Conservation (phyloP, 1,140 invertebrate genomes). For the Drosophila ercepeae region DNA sequence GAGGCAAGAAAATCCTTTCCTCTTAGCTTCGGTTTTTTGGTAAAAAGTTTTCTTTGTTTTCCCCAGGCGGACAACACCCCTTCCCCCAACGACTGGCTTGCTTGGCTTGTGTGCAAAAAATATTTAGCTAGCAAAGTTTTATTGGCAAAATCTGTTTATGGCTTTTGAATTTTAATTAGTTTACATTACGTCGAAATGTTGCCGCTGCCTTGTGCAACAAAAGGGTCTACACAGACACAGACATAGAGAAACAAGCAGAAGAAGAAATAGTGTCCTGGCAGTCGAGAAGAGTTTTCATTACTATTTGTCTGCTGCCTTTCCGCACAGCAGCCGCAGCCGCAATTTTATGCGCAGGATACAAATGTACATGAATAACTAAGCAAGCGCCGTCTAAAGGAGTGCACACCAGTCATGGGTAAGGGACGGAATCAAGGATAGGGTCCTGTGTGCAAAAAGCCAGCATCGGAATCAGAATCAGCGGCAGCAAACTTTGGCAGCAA, state of each 20-base stretch:
- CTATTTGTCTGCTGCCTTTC: conserved; percentile 82
- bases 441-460: conserved; percentile 22
- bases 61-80: background rate
- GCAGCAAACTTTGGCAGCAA: conserved; percentile 64
- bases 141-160: conserved; percentile 84
- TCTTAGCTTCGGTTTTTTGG: background rate
- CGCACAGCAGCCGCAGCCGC: conserved; percentile 82
- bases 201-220: conserved; percentile 50
- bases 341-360: conserved; percentile 82
- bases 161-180: conserved; percentile 84
- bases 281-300: conserved; percentile 75
- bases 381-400: conserved; percentile 43
- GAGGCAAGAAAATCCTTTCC: conserved; percentile 43
- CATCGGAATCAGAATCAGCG: conserved; percentile 50
- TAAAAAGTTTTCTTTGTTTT: conserved; percentile 77
- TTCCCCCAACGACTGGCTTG: background rate
- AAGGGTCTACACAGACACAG: conserved; percentile 28
- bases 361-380: conserved; percentile 82
- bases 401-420: conserved; percentile 5
- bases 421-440: conserved; percentile 3
- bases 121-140: conserved; percentile 83
- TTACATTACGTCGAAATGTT: conserved; percentile 83
- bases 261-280: conserved; percentile 73
- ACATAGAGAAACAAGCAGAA: conserved; percentile 20
- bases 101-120: conserved; percentile 67